A percentile compares a stretch with the other conserved stretches of the same genome.
Evolutionary conservation across 2,113 vertebrate species (phyloP).

Genomic region (Zosterops lateralis): DNA sequence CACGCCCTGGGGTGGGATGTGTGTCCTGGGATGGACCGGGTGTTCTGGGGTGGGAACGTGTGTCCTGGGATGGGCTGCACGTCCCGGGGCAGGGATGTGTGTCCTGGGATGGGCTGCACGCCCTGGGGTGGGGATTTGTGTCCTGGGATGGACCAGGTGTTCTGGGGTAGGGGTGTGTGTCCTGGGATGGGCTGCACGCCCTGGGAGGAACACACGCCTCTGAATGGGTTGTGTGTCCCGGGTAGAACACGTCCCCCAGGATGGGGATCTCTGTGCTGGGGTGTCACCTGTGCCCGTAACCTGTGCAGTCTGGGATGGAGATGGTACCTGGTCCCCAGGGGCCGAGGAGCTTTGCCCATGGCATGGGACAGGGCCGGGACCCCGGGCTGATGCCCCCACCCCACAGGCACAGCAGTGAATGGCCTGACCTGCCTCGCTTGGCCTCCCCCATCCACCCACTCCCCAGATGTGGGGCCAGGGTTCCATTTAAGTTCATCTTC

Average conservation of each 20-base stretch:
- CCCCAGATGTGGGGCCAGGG: too few species aligned
- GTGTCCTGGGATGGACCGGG: too few species aligned
- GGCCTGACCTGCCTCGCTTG: not conserved
- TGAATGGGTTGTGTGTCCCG: not conserved
- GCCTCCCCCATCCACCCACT: not conserved
- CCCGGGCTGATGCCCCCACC: not conserved
- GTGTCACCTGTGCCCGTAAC: accelerated
- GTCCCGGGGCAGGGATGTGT: accelerated
- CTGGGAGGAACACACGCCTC: accelerated
- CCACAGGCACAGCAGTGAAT: accelerated
- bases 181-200: accelerated
- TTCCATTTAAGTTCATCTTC: not conserved
- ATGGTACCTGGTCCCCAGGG: not conserved
- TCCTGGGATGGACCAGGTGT: not conserved
- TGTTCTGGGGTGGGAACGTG: too few species aligned
- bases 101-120: not conserved
- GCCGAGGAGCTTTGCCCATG: not conserved
- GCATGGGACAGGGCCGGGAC: too few species aligned
- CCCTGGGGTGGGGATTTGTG: accelerated
- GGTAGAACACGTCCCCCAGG: accelerated
- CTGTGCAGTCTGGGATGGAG: not conserved
- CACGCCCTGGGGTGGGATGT: accelerated
- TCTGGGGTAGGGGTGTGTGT: too few species aligned
- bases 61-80: accelerated
- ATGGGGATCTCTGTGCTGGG: not conserved